phyloP scores from a whole-genome alignment of 2,888 invertebrate species.

The Fragum sueziense region DNA sequence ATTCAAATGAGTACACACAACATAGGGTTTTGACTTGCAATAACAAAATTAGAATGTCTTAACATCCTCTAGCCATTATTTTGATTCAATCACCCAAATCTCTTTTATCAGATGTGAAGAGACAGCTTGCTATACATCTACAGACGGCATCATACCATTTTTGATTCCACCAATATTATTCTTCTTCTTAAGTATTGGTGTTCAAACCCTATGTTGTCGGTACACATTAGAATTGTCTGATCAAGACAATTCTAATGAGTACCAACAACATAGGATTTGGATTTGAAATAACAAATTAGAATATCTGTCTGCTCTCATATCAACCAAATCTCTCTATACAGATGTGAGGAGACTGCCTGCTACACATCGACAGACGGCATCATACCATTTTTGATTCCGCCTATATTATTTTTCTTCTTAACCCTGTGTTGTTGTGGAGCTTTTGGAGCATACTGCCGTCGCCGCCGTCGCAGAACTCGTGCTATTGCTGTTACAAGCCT shows the following conservation, averaged over 20 bases:
- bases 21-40: too few species aligned
- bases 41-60: too few species aligned
- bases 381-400: not conserved
- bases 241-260: too few species aligned
- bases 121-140: not conserved
- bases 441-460: slow-evolving; percentile 1
- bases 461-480: not conserved
- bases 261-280: too few species aligned
- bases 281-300: too few species aligned
- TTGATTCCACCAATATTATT: not conserved
- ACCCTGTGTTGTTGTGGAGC: not conserved
- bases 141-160: not conserved
- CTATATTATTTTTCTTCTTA: not conserved
- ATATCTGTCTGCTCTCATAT: too few species aligned
- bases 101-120: not conserved
- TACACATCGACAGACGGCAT: not conserved
- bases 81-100: too few species aligned
- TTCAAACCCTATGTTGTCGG: not conserved
- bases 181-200: not conserved
- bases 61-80: too few species aligned
- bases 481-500: not conserved
- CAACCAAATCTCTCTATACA: too few species aligned
- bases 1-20: too few species aligned
- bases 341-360: not conserved
- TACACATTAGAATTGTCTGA: too few species aligned